A percentile compares a stretch with the other conserved stretches of the same genome.
Conservation (phyloP, 2,113 vertebrate species). For the Verasper variegatus region DNA sequence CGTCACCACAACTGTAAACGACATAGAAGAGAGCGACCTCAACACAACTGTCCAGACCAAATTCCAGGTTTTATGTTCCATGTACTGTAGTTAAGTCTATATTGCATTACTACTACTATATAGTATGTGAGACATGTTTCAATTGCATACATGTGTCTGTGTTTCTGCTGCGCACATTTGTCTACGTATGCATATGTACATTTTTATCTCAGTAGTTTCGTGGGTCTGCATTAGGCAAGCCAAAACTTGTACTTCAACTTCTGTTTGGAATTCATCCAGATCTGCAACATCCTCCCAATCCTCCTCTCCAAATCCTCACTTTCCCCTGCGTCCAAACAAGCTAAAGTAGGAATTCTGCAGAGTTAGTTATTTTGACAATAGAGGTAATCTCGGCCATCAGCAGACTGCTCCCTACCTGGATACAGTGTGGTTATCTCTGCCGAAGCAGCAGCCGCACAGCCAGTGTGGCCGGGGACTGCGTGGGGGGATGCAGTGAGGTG, state of each 20-base stretch:
- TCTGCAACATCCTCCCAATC: constrained; percentile 73
- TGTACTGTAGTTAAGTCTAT: background rate
- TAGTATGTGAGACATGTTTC: background rate
- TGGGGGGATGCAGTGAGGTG: constrained; percentile 62
- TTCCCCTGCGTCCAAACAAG: constrained; percentile 74
- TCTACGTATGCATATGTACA: background rate
- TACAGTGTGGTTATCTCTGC: constrained; percentile 81
- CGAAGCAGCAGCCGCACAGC: constrained; percentile 77
- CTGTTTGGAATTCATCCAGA: constrained; percentile 75
- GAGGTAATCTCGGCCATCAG: constrained; percentile 84
- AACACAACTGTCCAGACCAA: background rate
- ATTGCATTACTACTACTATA: background rate
- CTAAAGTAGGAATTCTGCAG: constrained; percentile 84
- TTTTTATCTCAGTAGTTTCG: constrained; percentile 6
- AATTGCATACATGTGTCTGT: background rate
- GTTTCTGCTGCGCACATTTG: background rate
- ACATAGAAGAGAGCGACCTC: constrained; percentile 10
- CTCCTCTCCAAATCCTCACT: constrained; percentile 72
- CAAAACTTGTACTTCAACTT: constrained; percentile 71
- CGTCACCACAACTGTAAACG: constrained; percentile 46
- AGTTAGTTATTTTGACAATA: constrained; percentile 84
- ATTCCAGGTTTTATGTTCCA: constrained; percentile 26
- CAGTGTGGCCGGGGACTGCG: constrained; percentile 56
- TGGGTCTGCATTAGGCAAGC: constrained; percentile 59
- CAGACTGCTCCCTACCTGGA: constrained; percentile 76